Evolutionary conservation across 2,113 vertebrate genomes (phyloP), one percentile per base, ranked within the genome.

Genomic region (Sebastes fasciatus): DNA sequence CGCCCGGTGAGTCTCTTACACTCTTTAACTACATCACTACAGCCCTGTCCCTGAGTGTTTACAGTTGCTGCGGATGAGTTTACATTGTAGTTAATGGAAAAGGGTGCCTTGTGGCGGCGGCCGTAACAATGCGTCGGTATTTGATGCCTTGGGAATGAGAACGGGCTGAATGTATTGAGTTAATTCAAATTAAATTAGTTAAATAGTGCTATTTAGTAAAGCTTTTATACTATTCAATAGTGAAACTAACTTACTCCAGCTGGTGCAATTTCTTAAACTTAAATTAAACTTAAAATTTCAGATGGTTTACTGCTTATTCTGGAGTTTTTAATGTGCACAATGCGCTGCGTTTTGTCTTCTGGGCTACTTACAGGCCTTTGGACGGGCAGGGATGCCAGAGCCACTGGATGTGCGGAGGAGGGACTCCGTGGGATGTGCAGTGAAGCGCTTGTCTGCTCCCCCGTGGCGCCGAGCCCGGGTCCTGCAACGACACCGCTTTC

Each of bases 361-460:
- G 40, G 16, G 57, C 73, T 91, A 95, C 97, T 95, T 96, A 99
- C 98, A 96, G 96, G 95, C 96, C 95, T 96, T 94, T 97, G 58
- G 95, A 83, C 5, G 95, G 95, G 86, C 98, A 99, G 49, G 96
- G 97, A 77, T 95, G 96, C 98, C 98, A 99, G 54, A 96, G 92
- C 98, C 98, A 99, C 0, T 89, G 94, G 89, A 98, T 91, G 57
- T 93, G 94, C 69, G 98, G 98, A 19, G 93, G 93, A 63, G 98
- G 98, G 73, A 98, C 90, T 13, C 97, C 98, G 9, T 97, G 95
- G 52, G 96, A 94, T 0, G 97, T 99, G 85, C 98, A 99, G 9
- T 96, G 97, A 49, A 99, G 88, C 21, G 90, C 90, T 88, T 97
- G 97, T 87, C 95, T 95, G 95, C 96, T 98, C 64, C 95, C 96